Evolutionary conservation across 2,797 vertebrate genomes (phyloP).

Genomic region (Pangasius djambal): DNA sequence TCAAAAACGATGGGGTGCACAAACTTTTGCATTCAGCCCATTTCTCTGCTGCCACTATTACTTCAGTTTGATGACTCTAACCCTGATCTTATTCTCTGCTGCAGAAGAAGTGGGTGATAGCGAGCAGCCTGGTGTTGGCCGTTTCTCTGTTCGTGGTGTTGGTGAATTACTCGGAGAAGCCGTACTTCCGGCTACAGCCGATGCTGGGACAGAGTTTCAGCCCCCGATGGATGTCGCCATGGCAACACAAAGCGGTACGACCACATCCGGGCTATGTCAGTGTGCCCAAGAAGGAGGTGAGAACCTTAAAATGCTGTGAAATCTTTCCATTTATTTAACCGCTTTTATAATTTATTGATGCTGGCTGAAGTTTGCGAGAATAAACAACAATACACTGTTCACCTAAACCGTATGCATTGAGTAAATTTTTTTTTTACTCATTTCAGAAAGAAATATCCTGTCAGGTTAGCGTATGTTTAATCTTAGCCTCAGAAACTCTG

Average conservation of each 20-base stretch:
- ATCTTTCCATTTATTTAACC: background rate
- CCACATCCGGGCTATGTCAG: slow-evolving; percentile 89
- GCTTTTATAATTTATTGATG: background rate
- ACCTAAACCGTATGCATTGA: too few relatives aligned
- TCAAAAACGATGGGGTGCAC: background rate
- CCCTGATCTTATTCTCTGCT: slow-evolving; percentile 29
- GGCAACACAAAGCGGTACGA: slow-evolving; percentile 79
- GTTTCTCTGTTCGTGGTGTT: slow-evolving; percentile 87
- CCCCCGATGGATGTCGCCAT: slow-evolving; percentile 83
- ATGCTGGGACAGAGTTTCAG: slow-evolving; percentile 84
- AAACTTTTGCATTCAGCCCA: background rate
- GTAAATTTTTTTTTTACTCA: too few relatives aligned
- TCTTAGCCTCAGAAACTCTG: background rate
- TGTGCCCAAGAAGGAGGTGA: slow-evolving; percentile 91
- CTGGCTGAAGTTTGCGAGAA: background rate
- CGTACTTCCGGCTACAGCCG: slow-evolving; percentile 83
- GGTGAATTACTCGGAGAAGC: slow-evolving; percentile 84
- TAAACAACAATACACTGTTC: too few relatives aligned
- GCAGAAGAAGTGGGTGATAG: slow-evolving; percentile 87
- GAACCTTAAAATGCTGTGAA: slow-evolving; percentile 43
- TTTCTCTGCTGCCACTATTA: background rate
- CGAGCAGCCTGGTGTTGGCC: slow-evolving; percentile 79
- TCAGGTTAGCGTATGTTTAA: background rate
- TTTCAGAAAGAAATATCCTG: too few relatives aligned
- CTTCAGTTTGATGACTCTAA: background rate